Base-by-base conservation (phyloP, 1,140 invertebrate species). In the Aphis craccivora region DNA sequence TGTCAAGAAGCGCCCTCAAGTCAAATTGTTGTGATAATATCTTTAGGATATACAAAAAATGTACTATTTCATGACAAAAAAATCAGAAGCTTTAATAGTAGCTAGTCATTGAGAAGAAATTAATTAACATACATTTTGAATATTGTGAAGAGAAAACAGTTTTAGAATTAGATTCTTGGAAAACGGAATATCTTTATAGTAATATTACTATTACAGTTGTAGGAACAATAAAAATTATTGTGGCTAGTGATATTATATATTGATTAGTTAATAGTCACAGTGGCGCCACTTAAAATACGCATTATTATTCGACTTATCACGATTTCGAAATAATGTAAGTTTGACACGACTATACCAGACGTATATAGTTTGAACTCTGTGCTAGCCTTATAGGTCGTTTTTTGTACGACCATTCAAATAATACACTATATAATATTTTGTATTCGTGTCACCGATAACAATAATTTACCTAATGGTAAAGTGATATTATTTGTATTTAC, bases 181-280 rank as follows among this genome's bases (percentile, higher is more conserved):
- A n/a, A 76, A 76, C n/a, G 4, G n/a, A 76, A 76, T 76, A 76
- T 30, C 4, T n/a, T 67, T 14, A 67, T 67, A n/a, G n/a, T 67
- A 67, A 67, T 67, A 67, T n/a, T 76, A 76, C 60, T n/a, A 18
- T n/a, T 40, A 40, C 40, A 83, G 7, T 14, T 84, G 25, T 25
- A 84, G 37, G 22, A 11, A 30, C 7, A 40, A 25, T 25, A 40
- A 45, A 25, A 86, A 30, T 48, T 35, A 43, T 86, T 35, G 60
- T n/a, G 1, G 40, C 40, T 30, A 30, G 18, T 14, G n/a, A 86
- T 45, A 86, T 45, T 45, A 45, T n/a, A n/a, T 86, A 86, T 86
- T 86, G 84, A 86, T 86, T 86, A 86, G 84, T 86, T 86, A 86
- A 86, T 48, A 30, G 84, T 86, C 84, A 86, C 43, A 45, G 25